Evolutionary conservation across 35 echinoderm and acorn worm species (phyloP).

Genomic region (Amphiura filiformis): DNA sequence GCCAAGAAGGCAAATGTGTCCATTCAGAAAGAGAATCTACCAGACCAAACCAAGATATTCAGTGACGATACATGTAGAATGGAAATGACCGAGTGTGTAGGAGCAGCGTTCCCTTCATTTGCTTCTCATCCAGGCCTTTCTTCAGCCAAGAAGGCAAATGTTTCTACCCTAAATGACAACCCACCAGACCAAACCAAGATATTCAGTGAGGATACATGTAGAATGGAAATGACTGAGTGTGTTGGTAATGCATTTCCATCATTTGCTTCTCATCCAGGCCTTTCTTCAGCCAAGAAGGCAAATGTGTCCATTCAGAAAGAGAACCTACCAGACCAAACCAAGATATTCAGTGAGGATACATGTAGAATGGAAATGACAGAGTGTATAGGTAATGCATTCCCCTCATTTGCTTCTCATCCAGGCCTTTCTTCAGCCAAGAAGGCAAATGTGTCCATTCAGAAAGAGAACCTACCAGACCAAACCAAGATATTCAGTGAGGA

Average conservation of each 20-base stretch:
- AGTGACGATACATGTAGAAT: neutral
- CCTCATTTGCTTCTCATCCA: neutral
- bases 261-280: no score
- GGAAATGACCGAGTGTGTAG: conserved; percentile 8
- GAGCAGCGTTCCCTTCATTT: neutral
- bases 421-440: neutral
- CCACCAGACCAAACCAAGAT: neutral
- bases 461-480: neutral
- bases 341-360: neutral
- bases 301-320: no score
- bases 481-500: neutral
- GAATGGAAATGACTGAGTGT: conserved; percentile 34
- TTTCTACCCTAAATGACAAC: neutral
- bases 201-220: neutral
- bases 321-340: neutral
- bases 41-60: neutral
- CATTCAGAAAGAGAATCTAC: neutral
- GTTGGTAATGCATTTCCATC: conserved; percentile 13
- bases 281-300: neutral
- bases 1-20: neutral
- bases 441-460: no score
- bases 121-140: no score
- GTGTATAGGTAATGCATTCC: neutral
- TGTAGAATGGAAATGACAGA: conserved; percentile 36
- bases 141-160: no score